Percentiles rank a stretch among this genome's conserved stretches.
Evolutionary conservation across 2,797 vertebrate genomes (phyloP).

Genomic region (Xiphophorus birchmanni): DNA sequence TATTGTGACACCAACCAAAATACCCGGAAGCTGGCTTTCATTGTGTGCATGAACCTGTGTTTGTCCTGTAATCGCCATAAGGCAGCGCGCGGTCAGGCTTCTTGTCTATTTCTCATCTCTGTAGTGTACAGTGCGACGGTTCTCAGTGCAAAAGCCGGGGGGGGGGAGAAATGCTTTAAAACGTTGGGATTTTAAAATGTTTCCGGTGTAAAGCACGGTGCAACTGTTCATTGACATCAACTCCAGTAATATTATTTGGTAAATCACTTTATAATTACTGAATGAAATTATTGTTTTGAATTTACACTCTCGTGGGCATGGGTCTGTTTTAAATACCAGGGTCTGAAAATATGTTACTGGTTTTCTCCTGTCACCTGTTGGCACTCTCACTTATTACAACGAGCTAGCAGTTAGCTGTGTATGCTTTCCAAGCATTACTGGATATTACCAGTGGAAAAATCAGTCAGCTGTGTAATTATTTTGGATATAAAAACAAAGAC

Average conservation of each 20-base stretch:
- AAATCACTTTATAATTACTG: not conserved
- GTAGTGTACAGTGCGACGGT: conserved; percentile 59
- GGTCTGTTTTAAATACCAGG: not conserved
- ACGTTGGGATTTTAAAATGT: conserved; percentile 31
- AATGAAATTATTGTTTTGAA: not conserved
- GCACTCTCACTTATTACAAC: not conserved
- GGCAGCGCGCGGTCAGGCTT: conserved; percentile 66
- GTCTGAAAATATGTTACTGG: not conserved
- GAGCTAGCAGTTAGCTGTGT: not conserved
- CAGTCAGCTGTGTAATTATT: not conserved
- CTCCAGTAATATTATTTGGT: conserved; percentile 17
- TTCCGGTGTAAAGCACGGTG: conserved; percentile 39
- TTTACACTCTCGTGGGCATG: not conserved
- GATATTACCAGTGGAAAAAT: not conserved
- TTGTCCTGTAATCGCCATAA: conserved; percentile 80
- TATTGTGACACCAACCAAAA: conserved; percentile 80
- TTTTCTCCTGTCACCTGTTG: not conserved
- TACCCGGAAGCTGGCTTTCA: conserved; percentile 83
- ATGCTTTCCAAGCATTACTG: not conserved
- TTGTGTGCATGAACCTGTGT: conserved; percentile 85
- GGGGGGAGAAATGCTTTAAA: conserved; percentile 52
- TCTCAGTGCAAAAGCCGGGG: conserved; percentile 30
- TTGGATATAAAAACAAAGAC: not conserved
- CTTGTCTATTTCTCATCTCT: conserved; percentile 60
- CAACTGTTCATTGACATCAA: conserved; percentile 38